phyloP scores from a whole-genome alignment of 2,888 invertebrate species.

The Stictocephala bisonia region DNA sequence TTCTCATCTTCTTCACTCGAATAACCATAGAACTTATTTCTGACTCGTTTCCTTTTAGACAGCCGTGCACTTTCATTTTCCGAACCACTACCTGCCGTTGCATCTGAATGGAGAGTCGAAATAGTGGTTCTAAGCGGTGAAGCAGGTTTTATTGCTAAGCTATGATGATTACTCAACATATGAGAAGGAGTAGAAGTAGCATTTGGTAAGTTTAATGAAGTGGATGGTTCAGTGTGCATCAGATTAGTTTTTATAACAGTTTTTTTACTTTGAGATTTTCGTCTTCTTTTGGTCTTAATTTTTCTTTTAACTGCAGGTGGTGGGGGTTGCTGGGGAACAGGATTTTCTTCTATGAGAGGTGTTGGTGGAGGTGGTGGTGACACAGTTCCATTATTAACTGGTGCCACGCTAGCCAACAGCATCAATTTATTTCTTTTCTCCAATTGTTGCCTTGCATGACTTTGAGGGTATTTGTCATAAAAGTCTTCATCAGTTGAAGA shows the following conservation, averaged over 20 bases:
- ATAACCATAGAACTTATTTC: conserved; percentile 89
- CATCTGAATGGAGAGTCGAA: conserved; percentile 32
- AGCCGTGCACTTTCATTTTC: conserved; percentile 68
- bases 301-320: conserved; percentile 65
- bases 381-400: conserved; percentile 63
- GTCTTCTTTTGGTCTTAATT: conserved; percentile 75
- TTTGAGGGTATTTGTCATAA: conserved; percentile 85
- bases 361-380: conserved; percentile 46
- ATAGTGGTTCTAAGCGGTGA: conserved; percentile 35
- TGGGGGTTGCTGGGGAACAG: not conserved
- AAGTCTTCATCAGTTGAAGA: conserved; percentile 90
- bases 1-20: conserved; percentile 85
- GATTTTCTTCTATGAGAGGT: not conserved
- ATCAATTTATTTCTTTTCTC: conserved; percentile 74
- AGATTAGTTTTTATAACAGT: conserved; percentile 24
- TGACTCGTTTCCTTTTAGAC: conserved; percentile 83
- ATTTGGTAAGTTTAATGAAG: conserved; percentile 25
- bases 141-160: not conserved
- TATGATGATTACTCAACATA: conserved; percentile 7
- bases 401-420: conserved; percentile 71
- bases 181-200: conserved; percentile 31
- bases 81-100: conserved; percentile 63
- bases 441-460: conserved; percentile 77
- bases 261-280: conserved; percentile 64
- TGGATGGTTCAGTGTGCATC: conserved; percentile 30